phyloP scores from a whole-genome alignment of 2,113 vertebrate genomes.

The Megaceryle torquata region DNA sequence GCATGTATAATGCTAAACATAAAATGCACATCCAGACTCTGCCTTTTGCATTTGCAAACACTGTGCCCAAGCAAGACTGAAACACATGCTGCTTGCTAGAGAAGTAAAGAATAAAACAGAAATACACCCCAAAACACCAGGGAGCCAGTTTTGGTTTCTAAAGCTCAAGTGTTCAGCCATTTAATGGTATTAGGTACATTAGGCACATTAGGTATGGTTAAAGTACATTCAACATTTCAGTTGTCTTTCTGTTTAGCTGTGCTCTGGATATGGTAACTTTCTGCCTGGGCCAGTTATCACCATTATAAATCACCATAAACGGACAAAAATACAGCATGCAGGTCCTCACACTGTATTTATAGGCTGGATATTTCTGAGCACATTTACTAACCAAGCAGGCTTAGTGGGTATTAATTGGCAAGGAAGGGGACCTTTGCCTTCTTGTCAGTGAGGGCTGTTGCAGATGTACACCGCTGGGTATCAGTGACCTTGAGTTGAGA shows the following conservation, averaged over 20 bases:
- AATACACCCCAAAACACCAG: not conserved
- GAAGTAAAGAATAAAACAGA: not conserved
- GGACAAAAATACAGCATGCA: not conserved
- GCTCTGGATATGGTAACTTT: not conserved
- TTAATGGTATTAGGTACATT: not conserved
- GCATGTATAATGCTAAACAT: not conserved
- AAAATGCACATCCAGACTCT: not conserved
- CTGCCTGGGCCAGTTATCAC: not conserved
- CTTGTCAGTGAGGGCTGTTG: not conserved
- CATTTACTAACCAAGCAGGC: not conserved
- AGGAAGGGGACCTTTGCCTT: not conserved
- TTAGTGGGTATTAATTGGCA: not conserved
- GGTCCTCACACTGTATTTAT: not conserved
- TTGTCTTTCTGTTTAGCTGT: not conserved
- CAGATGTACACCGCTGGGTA: not conserved
- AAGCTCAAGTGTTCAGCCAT: not conserved
- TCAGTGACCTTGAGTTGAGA: slow-evolving; percentile 27
- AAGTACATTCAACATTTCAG: not conserved
- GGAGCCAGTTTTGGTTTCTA: not conserved
- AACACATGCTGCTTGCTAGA: not conserved
- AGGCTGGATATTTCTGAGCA: not conserved
- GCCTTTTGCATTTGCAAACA: not conserved
- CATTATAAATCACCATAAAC: not conserved
- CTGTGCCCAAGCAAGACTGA: not conserved
- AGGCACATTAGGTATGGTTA: not conserved